These are phyloP conservation scores for Drosophila borborema DNA, from an alignment of 2,888 invertebrate genomes.

Conservation along the genomic window DNA sequence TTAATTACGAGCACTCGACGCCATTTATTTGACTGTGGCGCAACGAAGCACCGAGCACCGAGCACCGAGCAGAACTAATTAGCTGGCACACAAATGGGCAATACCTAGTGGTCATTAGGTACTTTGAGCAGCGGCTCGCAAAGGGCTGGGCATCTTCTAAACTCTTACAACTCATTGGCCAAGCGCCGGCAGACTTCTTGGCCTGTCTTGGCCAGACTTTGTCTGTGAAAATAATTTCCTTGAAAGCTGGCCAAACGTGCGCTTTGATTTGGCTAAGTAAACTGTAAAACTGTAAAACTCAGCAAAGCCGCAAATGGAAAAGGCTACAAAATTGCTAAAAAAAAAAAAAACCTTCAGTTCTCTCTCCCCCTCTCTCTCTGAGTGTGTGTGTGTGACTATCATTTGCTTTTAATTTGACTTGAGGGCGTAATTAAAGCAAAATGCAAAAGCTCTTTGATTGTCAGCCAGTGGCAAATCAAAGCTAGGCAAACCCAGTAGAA, in stretches of 20 bases:
- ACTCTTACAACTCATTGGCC: conserved; percentile 28
- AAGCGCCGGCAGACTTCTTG: conserved; percentile 9
- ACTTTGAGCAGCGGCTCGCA: conserved; percentile 1
- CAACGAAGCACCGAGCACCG: conserved; percentile 9
- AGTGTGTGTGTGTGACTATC: conserved; percentile 52
- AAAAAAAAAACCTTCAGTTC: neutral
- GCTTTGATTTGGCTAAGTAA: conserved; percentile 77
- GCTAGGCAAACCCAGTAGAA: conserved; percentile 37
- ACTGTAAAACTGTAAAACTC: conserved; percentile 49
- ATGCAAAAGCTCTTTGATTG: conserved; percentile 75
- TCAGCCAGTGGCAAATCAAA: conserved; percentile 60
- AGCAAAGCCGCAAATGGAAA: conserved; percentile 48
- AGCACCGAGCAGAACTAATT: conserved; percentile 28
- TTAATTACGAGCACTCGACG: conserved; percentile 65
- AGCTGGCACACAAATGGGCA: conserved; percentile 33
- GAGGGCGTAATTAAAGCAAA: conserved; percentile 79
- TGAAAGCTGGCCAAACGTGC: conserved; percentile 57
- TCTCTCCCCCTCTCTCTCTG: neutral
- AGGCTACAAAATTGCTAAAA: conserved; percentile 28
- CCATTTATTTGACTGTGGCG: conserved; percentile 24
- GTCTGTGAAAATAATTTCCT: conserved; percentile 72
- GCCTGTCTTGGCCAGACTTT: conserved; percentile 30
- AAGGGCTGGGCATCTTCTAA: conserved; percentile 8
- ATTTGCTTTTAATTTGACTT: conserved; percentile 77
- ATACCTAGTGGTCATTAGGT: conserved; percentile 34